These are phyloP conservation scores for Propsilocerus akamusi DNA, from an alignment of 1,140 invertebrate genomes.

Conservation along the genomic window DNA sequence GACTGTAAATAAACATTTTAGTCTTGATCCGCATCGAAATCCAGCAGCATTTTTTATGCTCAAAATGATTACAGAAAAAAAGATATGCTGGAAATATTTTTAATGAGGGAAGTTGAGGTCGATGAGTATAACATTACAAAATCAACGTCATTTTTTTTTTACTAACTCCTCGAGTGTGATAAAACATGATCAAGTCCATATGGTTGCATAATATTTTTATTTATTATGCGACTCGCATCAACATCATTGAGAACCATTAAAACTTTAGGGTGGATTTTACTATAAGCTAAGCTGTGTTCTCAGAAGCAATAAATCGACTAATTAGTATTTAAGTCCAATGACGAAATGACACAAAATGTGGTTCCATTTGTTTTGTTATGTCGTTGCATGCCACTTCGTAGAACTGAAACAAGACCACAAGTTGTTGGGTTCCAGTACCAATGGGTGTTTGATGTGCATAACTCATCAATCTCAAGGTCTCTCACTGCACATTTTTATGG, in stretches of 20 bases:
- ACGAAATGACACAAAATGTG: background rate
- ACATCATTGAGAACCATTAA: background rate
- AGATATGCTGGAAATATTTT: background rate
- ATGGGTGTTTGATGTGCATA: no score
- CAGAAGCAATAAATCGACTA: conserved; percentile 2
- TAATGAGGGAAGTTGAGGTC: background rate
- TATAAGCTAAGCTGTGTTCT: background rate
- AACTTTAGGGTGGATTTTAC: background rate
- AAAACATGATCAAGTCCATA: background rate
- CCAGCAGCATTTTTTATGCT: background rate
- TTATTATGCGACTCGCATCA: background rate
- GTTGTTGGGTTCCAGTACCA: no score
- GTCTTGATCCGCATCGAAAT: background rate
- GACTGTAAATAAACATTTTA: background rate
- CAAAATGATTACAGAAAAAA: background rate
- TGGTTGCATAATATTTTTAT: background rate
- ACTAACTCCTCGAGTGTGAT: background rate
- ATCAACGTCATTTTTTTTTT: background rate
- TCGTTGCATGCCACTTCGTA: no score
- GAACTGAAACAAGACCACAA: no score
- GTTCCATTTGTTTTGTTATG: no score
- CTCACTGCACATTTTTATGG: no score
- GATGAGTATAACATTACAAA: background rate
- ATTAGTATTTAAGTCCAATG: background rate
- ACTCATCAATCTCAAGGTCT: no score